Conservation (phyloP, 2,888 invertebrate species). For the Andrena chrysosceles region DNA sequence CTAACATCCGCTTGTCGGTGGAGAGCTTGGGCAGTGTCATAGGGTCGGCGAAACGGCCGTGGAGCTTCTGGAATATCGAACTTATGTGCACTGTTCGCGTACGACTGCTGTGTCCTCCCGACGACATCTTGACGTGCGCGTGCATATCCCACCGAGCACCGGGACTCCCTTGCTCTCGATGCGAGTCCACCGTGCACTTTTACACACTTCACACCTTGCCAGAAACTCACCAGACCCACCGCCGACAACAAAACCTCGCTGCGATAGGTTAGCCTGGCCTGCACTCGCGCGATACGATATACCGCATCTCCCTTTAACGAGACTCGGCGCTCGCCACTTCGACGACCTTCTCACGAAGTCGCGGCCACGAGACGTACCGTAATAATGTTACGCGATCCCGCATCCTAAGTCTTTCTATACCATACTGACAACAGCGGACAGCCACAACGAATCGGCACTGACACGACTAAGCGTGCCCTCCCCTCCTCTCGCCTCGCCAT, state of each 20-base stretch:
- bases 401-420: constrained; percentile 70
- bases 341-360: constrained; percentile 63
- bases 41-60: constrained; percentile 95
- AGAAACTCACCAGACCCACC: constrained; percentile 28
- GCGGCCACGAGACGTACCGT: constrained; percentile 73
- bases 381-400: constrained; percentile 76
- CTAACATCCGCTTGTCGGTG: constrained; percentile 97
- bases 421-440: constrained; percentile 56
- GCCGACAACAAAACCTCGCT: constrained; percentile 33
- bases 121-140: constrained; percentile 81
- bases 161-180: constrained; percentile 37
- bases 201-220: constrained; percentile 56
- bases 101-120: constrained; percentile 83
- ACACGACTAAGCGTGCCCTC: constrained; percentile 63
- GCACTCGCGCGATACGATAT: constrained; percentile 52
- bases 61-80: constrained; percentile 94
- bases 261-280: constrained; percentile 60
- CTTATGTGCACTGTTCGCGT: constrained; percentile 83
- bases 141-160: constrained; percentile 54
- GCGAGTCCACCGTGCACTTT: constrained; percentile 54
- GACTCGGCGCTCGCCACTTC: constrained; percentile 44
- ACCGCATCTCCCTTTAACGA: constrained; percentile 61
- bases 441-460: constrained; percentile 65
- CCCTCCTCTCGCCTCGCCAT: constrained; percentile 13
- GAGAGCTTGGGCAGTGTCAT: constrained; percentile 92